Base-by-base conservation (phyloP, 1,140 invertebrate genomes). In the Stegodyphus mimosarum region DNA sequence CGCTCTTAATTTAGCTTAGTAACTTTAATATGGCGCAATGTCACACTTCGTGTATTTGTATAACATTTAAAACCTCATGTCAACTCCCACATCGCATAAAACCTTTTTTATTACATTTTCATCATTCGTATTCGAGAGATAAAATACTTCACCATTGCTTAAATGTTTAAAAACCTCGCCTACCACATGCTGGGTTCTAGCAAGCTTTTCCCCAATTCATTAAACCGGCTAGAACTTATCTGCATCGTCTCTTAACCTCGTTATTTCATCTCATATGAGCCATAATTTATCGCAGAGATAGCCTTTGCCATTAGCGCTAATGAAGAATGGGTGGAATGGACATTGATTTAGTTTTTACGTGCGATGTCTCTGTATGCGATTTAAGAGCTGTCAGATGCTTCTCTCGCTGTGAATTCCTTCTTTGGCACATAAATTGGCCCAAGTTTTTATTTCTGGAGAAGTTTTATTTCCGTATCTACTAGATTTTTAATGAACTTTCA, bases 241-340 rank as follows among this genome's bases (percentile, higher is more conserved):
- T 75, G 64, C 81, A 75, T 75, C 81, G 51, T 6, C 13, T 60
- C 33, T 60, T n/a, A 53, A 10, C 60, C 81, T 83, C 81, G 72
- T 76, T 83, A 67, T 67, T 67, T 18, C 72, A 84, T 84, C 81
- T 75, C 72, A 84, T 84, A 70, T 50, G 79, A 51, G 70, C 50
- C 81, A 83, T 83, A 83, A 83, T 83, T 83, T 74, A 84, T 75
- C 72, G 81, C 51, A 48, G 51, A 64, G 60, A 81, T 81, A 84
- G 81, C 72, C 71, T 50, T 71, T 74, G 52, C 81, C 81, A 84
- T 84, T 84, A 84, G 81, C 76, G 73, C 72, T 84, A 84, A 84
- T 84, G 81, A 84, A 84, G 76, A 84, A 84, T 75, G 81, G 81
- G 81, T 76, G 81, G 81, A 60, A 73, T 84, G 73, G 71, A 83